Evolutionary conservation across 2,797 vertebrate species (phyloP).

Genomic region (Coreius guichenoti): DNA sequence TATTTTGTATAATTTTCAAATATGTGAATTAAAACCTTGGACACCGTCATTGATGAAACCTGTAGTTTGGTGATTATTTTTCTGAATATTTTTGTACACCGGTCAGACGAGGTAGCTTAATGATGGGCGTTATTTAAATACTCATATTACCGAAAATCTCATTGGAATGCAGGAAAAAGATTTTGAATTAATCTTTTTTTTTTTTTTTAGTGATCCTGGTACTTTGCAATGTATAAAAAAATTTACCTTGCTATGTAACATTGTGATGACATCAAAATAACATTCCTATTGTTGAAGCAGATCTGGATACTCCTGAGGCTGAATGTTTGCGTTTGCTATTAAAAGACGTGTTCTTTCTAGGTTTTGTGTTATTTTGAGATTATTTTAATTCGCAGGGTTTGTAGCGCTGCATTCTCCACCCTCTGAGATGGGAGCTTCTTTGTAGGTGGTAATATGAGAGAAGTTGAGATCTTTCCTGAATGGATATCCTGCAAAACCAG

Average conservation of each 20-base stretch:
- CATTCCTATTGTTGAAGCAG: background rate
- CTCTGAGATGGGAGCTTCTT: background rate
- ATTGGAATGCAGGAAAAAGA: background rate
- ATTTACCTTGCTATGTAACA: background rate
- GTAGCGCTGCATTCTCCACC: background rate
- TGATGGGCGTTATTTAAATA: background rate
- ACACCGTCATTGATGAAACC: constrained; percentile 58
- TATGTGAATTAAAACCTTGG: constrained; percentile 68
- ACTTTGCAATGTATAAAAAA: background rate
- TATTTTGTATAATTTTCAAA: constrained; percentile 71
- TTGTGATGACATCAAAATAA: background rate
- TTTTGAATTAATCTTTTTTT: too few species aligned
- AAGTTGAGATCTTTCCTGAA: constrained; percentile 2
- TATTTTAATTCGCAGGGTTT: background rate
- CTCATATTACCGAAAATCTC: background rate
- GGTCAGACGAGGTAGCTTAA: background rate
- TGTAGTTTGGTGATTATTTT: constrained; percentile 17
- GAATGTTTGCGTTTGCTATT: background rate
- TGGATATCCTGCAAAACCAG: constrained; percentile 54
- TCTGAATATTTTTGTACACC: background rate
- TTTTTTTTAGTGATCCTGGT: background rate
- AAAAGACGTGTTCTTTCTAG: background rate
- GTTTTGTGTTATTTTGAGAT: background rate
- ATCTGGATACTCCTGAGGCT: background rate
- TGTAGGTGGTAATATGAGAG: constrained; percentile 46